Conservation (phyloP, 2,888 invertebrate genomes). For the Lamellibrachia satsuma region DNA sequence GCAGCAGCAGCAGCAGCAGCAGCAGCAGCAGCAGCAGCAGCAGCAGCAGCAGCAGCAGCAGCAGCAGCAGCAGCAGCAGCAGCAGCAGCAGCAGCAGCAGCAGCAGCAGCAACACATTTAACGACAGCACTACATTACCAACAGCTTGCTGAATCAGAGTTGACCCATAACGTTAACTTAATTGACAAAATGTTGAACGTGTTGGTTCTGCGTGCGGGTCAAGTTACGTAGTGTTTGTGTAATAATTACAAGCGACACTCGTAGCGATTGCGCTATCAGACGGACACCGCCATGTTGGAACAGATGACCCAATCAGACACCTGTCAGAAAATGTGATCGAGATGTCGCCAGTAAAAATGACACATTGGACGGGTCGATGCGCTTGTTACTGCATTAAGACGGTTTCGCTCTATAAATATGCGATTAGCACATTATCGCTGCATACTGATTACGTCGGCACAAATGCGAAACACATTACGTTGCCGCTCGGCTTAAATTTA, state of each 20-base stretch:
- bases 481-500: not conserved
- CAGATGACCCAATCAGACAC: not conserved
- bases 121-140: not conserved
- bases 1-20: not conserved
- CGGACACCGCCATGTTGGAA: not conserved
- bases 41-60: not conserved
- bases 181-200: not conserved
- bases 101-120: not conserved
- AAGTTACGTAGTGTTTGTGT: no score
- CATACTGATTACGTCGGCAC: not conserved
- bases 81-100: no score
- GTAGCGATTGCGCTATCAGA: not conserved
- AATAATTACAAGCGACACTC: not conserved
- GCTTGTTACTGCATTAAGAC: not conserved
- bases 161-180: not conserved
- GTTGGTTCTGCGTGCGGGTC: no score
- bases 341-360: not conserved
- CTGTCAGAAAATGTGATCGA: not conserved
- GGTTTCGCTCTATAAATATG: constrained; percentile 8
- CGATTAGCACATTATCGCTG: constrained; percentile 13
- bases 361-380: not conserved
- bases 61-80: not conserved
- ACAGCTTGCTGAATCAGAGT: not conserved
- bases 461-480: not conserved
- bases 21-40: not conserved